Evolutionary conservation across 1,140 invertebrate genomes (phyloP), one percentile per base, ranked within the genome.

Genomic region (Mactra quadrangularis): DNA sequence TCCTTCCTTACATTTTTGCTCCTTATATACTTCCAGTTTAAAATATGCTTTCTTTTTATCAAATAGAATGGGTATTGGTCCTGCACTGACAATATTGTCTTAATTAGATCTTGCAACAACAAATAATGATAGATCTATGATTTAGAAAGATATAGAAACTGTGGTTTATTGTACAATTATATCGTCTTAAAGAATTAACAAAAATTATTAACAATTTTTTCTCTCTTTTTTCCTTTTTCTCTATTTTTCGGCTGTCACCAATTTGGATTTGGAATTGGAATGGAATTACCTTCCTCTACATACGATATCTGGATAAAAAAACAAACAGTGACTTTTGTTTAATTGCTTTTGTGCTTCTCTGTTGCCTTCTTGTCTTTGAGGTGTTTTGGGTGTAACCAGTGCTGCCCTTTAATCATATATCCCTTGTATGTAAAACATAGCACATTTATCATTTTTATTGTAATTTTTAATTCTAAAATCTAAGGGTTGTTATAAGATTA

Each of bases 311-410:
- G 62, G 47, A 78, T 45, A 64, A n/a, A n/a, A n/a, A n/a, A n/a
- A n/a, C n/a, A n/a, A 84, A 71, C 86, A 88, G 87, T 88, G 87
- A 88, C 86, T 89, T 89, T 84, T 88, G 86, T 87, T 87, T 83
- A 78, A 86, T 88, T 86, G 86, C 88, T 81, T 84, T 86, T 55
- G 68, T 86, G 35, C 83, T 87, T 50, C 38, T 89, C 55, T 72
- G 88, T 60, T 87, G 85, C 70, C 86, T 87, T 53, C 59, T 89
- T 57, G 82, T 84, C 38, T 84, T 89, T 78, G 86, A 89, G 72
- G 64, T 89, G 68, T 83, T 89, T 53, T 87, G 82, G 82, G 79
- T 81, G 31, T 87, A 74, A 53, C 45, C 3, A 31, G 33, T 72
- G 53, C 60, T 38, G 38, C 19, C 60, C 35, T 64, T 17, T 45